Evolutionary conservation across 2,797 vertebrate genomes (phyloP).

Genomic region (Columba guinea): DNA sequence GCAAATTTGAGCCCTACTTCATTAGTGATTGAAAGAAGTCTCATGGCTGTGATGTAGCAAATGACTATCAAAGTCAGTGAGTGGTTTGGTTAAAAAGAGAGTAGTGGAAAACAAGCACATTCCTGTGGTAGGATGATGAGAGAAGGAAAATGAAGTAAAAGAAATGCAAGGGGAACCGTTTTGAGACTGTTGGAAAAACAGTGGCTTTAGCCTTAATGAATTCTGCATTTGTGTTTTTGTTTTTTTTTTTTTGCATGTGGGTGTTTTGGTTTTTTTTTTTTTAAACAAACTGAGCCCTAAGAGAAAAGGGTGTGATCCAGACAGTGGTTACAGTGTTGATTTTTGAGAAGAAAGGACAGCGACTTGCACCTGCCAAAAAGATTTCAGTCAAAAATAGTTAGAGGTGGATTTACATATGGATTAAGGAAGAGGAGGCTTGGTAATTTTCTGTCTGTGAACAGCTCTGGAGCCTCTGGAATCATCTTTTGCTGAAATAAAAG

Average conservation of each 20-base stretch:
- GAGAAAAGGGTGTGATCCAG: background rate
- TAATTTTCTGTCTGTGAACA: background rate
- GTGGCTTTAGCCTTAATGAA: background rate
- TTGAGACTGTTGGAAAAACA: background rate
- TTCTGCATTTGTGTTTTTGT: background rate
- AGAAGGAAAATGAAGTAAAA: background rate
- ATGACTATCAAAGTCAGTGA: background rate
- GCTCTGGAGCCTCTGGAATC: background rate
- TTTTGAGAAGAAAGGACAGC: background rate
- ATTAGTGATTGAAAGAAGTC: background rate
- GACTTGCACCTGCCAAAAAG: background rate
- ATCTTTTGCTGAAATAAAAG: background rate
- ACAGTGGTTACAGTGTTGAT: background rate
- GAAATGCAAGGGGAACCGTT: background rate
- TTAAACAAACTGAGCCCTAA: background rate
- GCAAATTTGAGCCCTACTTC: background rate
- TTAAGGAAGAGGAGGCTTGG: background rate
- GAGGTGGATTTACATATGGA: background rate
- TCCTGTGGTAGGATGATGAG: slow-evolving; percentile 4
- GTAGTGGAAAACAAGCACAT: slow-evolving; percentile 3
- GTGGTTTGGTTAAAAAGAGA: background rate
- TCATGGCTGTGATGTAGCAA: background rate
- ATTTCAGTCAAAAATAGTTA: background rate
- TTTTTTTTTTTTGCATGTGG: fast-evolving
- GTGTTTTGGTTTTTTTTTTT: background rate